Base-by-base conservation (phyloP, 2,888 invertebrate species). In the Campoplex capitator region DNA sequence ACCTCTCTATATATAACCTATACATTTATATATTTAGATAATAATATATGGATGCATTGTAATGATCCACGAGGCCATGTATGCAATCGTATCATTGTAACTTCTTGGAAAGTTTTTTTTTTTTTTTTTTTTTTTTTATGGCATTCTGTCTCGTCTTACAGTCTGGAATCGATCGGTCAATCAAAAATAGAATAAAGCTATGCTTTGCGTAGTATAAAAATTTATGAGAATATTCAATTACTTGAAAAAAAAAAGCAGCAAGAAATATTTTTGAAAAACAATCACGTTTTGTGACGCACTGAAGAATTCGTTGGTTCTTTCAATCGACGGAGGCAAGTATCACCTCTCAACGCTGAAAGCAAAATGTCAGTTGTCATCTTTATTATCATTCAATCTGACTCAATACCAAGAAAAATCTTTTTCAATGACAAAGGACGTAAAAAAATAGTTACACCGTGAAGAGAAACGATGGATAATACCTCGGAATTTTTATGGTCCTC, bases 11-110 rank as follows among this genome's bases (percentile, higher is more conserved):
- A 45, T 48, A 42, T 56, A 62, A 62, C 68, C 23, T 13, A n/a
- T 38, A 42, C n/a, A 76, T 76, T 45, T 84, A 45, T 48, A 56
- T 76, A 45, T 71, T 68, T 38, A 62, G 32, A 51, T 45, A 58
- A 38, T 42, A 51, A 81, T 23, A 18, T 28, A 76, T 75, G 35
- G 2, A 70, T 58, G 77, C 67, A 85, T 62, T 67, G 16, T 73
- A 18, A 45, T 45, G 45, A 45, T 45, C 28, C 58, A 58, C 11
- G 58, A 58, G 28, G 9, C 23, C 56, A 3, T 45, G 18, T 18
- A 70, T 70, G n/a, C 51, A 77, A 67, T 45, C 38, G 11, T 51
- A 67, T 51, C n/a, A 51, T 48, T 76, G 62, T 18, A 3, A 67
- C 23, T 35, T 38, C 38, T 11, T 38, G 56, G 13, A 74, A 74